phyloP scores from a whole-genome alignment of 2,113 vertebrate genomes.

The Notothenia coriiceps region DNA sequence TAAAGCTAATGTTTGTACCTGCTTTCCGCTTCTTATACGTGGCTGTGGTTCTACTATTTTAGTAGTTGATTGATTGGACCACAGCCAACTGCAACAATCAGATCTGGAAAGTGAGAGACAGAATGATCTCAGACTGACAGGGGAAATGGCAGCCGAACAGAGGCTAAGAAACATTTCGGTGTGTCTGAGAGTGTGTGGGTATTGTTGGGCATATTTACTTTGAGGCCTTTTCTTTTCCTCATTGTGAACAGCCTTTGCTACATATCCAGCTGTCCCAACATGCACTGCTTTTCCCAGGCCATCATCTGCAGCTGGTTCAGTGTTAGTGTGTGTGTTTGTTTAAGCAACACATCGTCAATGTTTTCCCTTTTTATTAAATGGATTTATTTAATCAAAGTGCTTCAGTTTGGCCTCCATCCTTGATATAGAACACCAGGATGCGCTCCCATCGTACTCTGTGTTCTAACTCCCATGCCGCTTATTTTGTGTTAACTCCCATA shows the following conservation, averaged over 20 bases:
- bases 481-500: conserved; percentile 62
- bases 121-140: neutral
- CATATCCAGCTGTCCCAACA: conserved; percentile 63
- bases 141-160: conserved; percentile 35
- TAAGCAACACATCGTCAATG: conserved; percentile 4
- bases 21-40: neutral
- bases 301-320: conserved; percentile 58
- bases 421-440: conserved; percentile 83
- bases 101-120: conserved; percentile 19
- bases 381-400: conserved; percentile 38
- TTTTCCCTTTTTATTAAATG: conserved; percentile 33
- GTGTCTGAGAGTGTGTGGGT: neutral
- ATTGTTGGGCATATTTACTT: conserved; percentile 54
- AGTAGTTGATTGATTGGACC: conserved; percentile 25
- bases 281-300: conserved; percentile 68
- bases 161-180: conserved; percentile 19
- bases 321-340: conserved; percentile 50
- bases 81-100: conserved; percentile 12
- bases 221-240: conserved; percentile 47
- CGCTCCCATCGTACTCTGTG: conserved; percentile 70
- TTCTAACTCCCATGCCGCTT: conserved; percentile 86
- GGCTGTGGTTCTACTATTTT: neutral
- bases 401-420: conserved; percentile 71
- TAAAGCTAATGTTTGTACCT: neutral
- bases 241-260: conserved; percentile 64